phyloP scores from a whole-genome alignment of 2,113 vertebrate genomes.

The Limanda limanda region DNA sequence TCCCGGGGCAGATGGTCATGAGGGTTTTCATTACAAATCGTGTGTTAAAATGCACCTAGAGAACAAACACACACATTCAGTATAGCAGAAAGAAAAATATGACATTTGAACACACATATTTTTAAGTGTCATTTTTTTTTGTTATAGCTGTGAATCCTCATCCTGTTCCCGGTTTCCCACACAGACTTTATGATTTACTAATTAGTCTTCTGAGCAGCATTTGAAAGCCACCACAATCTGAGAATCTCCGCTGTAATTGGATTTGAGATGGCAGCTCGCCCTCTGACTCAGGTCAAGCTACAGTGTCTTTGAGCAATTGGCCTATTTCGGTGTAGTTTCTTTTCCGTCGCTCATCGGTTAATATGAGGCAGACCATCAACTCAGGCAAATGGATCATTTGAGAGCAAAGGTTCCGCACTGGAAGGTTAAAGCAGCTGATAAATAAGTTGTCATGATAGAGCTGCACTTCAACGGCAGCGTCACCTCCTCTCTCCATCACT shows the following conservation, averaged over 20 bases:
- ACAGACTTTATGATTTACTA: slow-evolving; percentile 39
- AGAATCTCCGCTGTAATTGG: slow-evolving; percentile 56
- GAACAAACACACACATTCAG: slow-evolving; percentile 81
- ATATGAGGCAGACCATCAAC: slow-evolving; percentile 49
- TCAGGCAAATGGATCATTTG: slow-evolving; percentile 46
- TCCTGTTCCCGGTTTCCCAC: slow-evolving; percentile 10
- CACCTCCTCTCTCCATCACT: slow-evolving; percentile 35
- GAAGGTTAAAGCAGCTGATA: slow-evolving; percentile 61
- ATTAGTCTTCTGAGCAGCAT: slow-evolving; percentile 50
- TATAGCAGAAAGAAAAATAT: neutral
- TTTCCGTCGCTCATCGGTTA: slow-evolving; percentile 49
- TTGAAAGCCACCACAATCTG: slow-evolving; percentile 30
- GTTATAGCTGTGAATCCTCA: slow-evolving; percentile 9
- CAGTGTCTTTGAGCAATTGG: slow-evolving; percentile 53
- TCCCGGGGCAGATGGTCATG: slow-evolving; percentile 99
- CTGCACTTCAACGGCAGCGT: slow-evolving; percentile 44
- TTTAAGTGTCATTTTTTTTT: neutral
- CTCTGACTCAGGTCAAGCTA: slow-evolving; percentile 50
- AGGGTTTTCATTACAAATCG: slow-evolving; percentile 99
- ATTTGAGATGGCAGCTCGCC: slow-evolving; percentile 44
- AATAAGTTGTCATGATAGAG: slow-evolving; percentile 60
- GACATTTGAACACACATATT: neutral
- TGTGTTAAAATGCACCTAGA: slow-evolving; percentile 99
- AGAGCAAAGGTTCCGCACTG: slow-evolving; percentile 15
- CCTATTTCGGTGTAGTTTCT: slow-evolving; percentile 38